Evolutionary conservation across 2,113 vertebrate species (phyloP).

Genomic region (Sinocyclocheilus grahami): DNA sequence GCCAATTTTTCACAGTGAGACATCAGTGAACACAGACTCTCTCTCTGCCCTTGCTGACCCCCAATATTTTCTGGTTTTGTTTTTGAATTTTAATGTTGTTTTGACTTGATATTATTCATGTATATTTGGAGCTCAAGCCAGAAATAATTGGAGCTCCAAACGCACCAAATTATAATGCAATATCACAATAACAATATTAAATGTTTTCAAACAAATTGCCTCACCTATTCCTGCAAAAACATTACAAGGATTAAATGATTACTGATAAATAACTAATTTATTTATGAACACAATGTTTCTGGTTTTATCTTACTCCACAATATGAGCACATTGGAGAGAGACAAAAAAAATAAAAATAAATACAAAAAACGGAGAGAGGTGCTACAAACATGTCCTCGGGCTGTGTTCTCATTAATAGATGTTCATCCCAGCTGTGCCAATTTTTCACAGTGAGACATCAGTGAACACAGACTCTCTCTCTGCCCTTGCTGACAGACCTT

Average conservation of each 20-base stretch:
- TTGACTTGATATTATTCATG: background rate
- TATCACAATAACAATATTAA: no score
- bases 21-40: background rate
- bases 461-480: background rate
- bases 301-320: conserved; percentile 6
- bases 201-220: no score
- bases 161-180: background rate
- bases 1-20: conserved; percentile 18
- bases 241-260: background rate
- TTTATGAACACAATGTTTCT: background rate
- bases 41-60: conserved; percentile 14
- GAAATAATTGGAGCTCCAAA: background rate
- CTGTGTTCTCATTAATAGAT: conserved; percentile 41
- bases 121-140: background rate
- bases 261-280: background rate
- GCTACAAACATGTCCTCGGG: background rate
- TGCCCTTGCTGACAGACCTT: conserved; percentile 29
- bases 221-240: background rate
- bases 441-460: conserved; percentile 12
- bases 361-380: no score
- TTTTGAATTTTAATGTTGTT: background rate
- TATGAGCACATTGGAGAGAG: background rate
- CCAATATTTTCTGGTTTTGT: no score
- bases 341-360: no score
- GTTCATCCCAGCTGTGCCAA: conserved; percentile 37